Evolutionary conservation across 2,797 vertebrate species (phyloP).

Genomic region (Tamandua tetradactyla): DNA sequence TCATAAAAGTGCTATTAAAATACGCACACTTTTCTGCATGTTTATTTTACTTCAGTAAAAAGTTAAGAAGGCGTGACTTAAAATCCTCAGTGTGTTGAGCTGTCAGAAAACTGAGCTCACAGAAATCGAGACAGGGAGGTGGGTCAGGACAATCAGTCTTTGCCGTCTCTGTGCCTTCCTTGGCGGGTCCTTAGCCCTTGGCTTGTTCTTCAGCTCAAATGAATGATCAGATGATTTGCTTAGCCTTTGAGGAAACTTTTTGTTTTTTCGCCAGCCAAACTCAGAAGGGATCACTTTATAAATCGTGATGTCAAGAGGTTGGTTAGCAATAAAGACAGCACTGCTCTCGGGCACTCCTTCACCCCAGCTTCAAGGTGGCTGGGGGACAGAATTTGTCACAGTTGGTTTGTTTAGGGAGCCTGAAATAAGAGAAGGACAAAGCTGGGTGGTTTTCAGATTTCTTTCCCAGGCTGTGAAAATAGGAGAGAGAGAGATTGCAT

Average conservation of each 20-base stretch:
- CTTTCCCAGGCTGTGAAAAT: not conserved
- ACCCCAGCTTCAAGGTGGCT: conserved; percentile 18
- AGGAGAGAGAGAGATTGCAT: conserved; percentile 52
- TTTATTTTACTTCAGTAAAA: not conserved
- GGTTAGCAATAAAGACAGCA: not conserved
- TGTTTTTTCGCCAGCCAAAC: not conserved
- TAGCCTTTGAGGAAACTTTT: not conserved
- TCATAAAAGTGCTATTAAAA: not conserved
- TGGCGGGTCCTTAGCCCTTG: not conserved
- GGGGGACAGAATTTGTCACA: conserved; percentile 55
- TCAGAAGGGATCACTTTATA: not conserved
- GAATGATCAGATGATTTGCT: conserved; percentile 30
- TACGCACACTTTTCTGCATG: not conserved
- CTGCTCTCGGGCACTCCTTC: not conserved
- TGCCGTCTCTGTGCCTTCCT: not conserved
- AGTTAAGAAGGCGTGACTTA: not conserved
- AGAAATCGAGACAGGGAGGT: not conserved
- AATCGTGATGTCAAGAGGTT: not conserved
- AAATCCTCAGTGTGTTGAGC: not conserved
- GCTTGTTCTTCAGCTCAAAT: not conserved
- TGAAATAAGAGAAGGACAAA: conserved; percentile 49
- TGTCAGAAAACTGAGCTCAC: not conserved
- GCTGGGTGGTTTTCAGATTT: conserved; percentile 44
- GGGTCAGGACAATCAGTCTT: not conserved
- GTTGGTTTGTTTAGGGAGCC: conserved; percentile 4